These are phyloP conservation scores for Calycopis cecrops DNA, from an alignment of 1,140 invertebrate species.

Conservation along the genomic window DNA sequence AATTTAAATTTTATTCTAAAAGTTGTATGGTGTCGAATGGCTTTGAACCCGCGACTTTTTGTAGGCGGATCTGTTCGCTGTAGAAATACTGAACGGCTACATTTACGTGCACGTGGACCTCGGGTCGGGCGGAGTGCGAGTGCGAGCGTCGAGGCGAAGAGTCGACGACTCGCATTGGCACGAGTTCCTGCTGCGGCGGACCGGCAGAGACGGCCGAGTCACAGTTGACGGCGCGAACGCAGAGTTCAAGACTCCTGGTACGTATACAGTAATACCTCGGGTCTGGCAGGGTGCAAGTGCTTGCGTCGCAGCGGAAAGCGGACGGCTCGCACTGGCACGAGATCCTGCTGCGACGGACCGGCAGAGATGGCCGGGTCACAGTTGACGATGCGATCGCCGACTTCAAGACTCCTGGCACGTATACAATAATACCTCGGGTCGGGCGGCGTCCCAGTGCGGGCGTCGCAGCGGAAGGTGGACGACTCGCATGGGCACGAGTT, in stretches of 20 bases:
- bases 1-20: too few species aligned
- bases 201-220: constrained; percentile 88
- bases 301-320: constrained; percentile 86
- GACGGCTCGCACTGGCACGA: constrained; percentile 96
- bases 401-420: constrained; percentile 89
- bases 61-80: constrained; percentile 92
- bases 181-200: constrained; percentile 86
- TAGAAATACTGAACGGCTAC: constrained; percentile 95
- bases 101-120: constrained; percentile 94
- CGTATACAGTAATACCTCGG: constrained; percentile 89
- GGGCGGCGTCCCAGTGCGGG: constrained; percentile 89
- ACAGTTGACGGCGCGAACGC: constrained; percentile 91
- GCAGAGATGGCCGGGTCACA: constrained; percentile 89
- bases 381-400: constrained; percentile 93
- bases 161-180: constrained; percentile 96
- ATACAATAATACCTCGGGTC: constrained; percentile 93
- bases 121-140: constrained; percentile 91
- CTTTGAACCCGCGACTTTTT: constrained; percentile 18
- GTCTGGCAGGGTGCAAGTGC: constrained; percentile 89
- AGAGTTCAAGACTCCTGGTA: constrained; percentile 93
- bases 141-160: constrained; percentile 86
- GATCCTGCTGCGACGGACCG: constrained; percentile 86
- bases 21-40: too few species aligned
- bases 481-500: constrained; percentile 96
- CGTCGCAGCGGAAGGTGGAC: constrained; percentile 87